Evolutionary conservation across 1,140 invertebrate species (phyloP), one percentile per base, ranked within the genome.

Genomic region (Caerostris extrusa): DNA sequence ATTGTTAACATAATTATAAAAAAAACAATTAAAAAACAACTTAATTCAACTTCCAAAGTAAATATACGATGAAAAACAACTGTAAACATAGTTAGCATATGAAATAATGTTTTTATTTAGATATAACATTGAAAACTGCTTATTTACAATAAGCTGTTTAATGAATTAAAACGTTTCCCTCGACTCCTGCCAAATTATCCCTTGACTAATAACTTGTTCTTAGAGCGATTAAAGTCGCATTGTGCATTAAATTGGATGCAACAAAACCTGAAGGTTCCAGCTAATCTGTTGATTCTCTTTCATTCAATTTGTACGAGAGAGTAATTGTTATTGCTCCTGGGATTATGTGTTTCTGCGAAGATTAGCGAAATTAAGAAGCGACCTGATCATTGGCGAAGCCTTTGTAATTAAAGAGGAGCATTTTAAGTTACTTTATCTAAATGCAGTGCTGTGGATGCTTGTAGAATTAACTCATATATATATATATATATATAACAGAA

Each of bases 271-370:
- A 10, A 53, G 10, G 3, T 50, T 77, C 71, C 1, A 4, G 7
- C 34, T 77, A 77, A 77, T 77, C 71, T 50, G 8, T 77, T 77
- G 71, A 77, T 77, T 77, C 71, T 14, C 71, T 12, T 77, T 50
- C 10, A 77, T 77, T 77, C 71, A 50, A 77, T 77, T 77, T 77
- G 71, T 77, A 50, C 10, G 8, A 50, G 34, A 77, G 34, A 77
- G 71, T 50, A 77, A 77, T 77, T 77, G 34, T 77, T 77, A 77
- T 77, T 77, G 34, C 71, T 3, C 34, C 2, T 50, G 34, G 71
- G 71, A 77, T 77, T 77, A 77, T 12, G 19, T 50, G 34, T 77
- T 77, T 8, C 71, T 3, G 8, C 53, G 10, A 8, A 77, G 71
- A 77, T 77, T 77, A 77, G 5, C 34, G 53, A 77, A 77, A 77